Conservation (phyloP, 2,797 vertebrate species). For the Halcyon chelicuti region DNA sequence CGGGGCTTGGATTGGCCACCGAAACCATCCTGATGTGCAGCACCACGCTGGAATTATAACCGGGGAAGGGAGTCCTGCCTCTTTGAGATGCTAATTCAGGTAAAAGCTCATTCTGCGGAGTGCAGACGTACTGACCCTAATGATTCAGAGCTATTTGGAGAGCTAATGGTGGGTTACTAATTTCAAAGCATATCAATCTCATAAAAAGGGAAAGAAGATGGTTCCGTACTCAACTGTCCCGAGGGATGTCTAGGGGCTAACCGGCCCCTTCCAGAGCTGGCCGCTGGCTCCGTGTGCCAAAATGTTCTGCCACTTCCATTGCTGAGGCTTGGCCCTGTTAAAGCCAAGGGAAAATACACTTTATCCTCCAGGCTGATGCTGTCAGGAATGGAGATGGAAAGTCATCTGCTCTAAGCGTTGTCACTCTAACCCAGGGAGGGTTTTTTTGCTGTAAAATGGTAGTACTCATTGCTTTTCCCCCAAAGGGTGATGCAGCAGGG, state of each 20-base stretch:
- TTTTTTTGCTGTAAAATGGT: not conserved
- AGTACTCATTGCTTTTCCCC: not conserved
- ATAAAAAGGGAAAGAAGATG: not conserved
- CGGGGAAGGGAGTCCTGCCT: not conserved
- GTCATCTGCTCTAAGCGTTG: not conserved
- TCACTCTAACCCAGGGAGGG: not conserved
- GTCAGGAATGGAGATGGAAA: not conserved
- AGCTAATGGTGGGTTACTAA: conserved; percentile 60
- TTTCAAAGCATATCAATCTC: conserved; percentile 23
- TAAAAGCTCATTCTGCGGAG: conserved; percentile 65
- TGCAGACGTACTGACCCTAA: conserved; percentile 47
- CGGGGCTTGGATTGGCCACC: conserved; percentile 48
- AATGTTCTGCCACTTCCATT: not conserved
- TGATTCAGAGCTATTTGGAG: conserved; percentile 48
- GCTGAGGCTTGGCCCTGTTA: not conserved
- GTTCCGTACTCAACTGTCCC: not conserved
- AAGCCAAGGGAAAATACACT: not conserved
- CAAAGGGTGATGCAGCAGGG: not conserved
- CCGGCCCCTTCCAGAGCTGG: fast-evolving
- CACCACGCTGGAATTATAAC: not conserved
- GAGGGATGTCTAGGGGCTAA: not conserved
- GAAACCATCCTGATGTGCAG: conserved; percentile 48
- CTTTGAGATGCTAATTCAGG: conserved; percentile 67
- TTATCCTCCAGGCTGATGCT: not conserved
- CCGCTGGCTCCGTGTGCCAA: fast-evolving